Conservation (phyloP, 2,113 vertebrate genomes). For the Geococcyx californianus region DNA sequence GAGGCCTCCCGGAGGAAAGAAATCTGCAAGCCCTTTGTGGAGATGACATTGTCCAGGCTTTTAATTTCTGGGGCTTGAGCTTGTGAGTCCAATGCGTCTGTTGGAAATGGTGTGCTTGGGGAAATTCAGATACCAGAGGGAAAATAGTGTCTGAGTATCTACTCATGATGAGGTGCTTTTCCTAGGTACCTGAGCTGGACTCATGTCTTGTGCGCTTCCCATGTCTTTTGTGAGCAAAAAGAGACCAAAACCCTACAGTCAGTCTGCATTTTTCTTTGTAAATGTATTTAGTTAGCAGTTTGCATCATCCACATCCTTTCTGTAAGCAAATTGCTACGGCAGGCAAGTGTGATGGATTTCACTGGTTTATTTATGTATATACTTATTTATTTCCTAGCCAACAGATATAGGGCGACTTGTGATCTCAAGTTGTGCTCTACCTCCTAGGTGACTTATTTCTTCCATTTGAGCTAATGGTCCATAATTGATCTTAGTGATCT, state of each 20-base stretch:
- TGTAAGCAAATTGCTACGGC: not conserved
- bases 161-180: not conserved
- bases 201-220: not conserved
- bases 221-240: not conserved
- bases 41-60: accelerated
- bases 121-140: not conserved
- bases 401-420: not conserved
- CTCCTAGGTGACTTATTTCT: not conserved
- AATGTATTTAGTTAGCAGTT: not conserved
- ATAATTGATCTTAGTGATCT: not conserved
- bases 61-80: accelerated
- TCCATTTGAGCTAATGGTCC: not conserved
- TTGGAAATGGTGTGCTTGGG: not conserved
- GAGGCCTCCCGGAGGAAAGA: not conserved
- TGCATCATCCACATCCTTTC: not conserved
- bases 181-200: not conserved
- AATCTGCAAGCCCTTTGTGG: accelerated
- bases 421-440: not conserved
- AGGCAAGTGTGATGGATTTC: not conserved
- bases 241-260: not conserved
- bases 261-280: not conserved
- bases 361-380: not conserved
- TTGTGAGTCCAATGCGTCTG: accelerated
- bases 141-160: not conserved
- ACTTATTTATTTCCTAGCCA: not conserved